Evolutionary conservation across 2,888 invertebrate species (phyloP).

Genomic region (Cryptophagus acutangulus): DNA sequence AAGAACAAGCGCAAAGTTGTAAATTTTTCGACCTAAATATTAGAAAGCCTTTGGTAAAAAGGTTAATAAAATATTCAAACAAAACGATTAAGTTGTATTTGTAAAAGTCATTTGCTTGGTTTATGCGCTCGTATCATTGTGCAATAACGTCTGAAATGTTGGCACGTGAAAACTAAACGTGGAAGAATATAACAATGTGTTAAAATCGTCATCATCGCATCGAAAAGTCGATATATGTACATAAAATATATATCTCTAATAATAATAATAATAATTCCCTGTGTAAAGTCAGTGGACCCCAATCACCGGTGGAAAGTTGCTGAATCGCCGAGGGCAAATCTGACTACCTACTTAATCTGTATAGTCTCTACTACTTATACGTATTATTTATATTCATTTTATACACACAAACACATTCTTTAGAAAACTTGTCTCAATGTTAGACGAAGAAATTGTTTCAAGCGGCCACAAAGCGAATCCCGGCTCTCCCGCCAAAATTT

Average conservation of each 20-base stretch:
- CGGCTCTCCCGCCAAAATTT: too few species aligned
- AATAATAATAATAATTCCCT: too few species aligned
- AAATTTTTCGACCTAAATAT: too few species aligned
- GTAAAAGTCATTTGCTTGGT: constrained; percentile 2
- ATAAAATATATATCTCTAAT: too few species aligned
- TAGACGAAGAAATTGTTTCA: too few species aligned
- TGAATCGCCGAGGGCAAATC: constrained; percentile 24
- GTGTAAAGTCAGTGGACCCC: constrained; percentile 30
- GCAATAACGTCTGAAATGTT: constrained; percentile 1
- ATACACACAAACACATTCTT: constrained; percentile 7
- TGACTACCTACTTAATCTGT: constrained; percentile 29
- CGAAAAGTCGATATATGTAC: too few species aligned
- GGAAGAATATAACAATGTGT: constrained; percentile 5
- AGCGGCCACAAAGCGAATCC: too few species aligned
- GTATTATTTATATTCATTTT: constrained; percentile 8
- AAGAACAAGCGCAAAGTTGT: too few species aligned
- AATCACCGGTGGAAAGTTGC: constrained; percentile 31
- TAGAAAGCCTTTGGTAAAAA: too few species aligned
- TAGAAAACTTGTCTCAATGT: constrained; percentile 8
- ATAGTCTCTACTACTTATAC: not conserved
- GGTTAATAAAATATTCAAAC: not conserved
- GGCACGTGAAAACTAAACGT: too few species aligned
- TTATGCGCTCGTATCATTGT: not conserved
- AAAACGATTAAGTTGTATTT: not conserved
- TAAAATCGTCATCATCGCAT: constrained; percentile 4